These are phyloP conservation scores for Mallotus villosus DNA, from an alignment of 2,797 vertebrate species.

Conservation along the genomic window DNA sequence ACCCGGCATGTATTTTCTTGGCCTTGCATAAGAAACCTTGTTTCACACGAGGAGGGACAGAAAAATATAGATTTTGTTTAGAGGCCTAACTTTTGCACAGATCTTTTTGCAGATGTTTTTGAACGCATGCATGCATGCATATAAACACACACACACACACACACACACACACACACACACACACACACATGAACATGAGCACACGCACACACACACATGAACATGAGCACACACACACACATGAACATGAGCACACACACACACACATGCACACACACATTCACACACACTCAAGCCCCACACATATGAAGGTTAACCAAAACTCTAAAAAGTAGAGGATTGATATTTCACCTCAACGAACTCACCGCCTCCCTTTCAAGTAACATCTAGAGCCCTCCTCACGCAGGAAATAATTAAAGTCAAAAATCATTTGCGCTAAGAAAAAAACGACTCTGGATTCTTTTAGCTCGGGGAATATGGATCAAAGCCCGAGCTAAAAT, in stretches of 20 bases:
- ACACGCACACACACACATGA: not conserved
- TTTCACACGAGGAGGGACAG: slow-evolving; percentile 32
- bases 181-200: too few relatives aligned
- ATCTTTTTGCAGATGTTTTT: too few relatives aligned
- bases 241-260: not conserved
- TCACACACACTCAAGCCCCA: slow-evolving; percentile 16
- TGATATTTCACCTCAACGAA: slow-evolving; percentile 53
- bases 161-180: too few relatives aligned
- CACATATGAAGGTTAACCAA: slow-evolving; percentile 33
- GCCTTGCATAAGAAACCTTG: slow-evolving; percentile 40
- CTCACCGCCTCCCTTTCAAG: slow-evolving; percentile 60
- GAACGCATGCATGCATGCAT: not conserved
- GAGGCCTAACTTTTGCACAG: not conserved
- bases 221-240: not conserved
- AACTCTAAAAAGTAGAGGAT: slow-evolving; percentile 46
- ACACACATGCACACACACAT: slow-evolving; percentile 11
- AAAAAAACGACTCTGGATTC: slow-evolving; percentile 51
- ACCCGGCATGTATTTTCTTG: slow-evolving; percentile 60
- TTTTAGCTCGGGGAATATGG: slow-evolving; percentile 59
- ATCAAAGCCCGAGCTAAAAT: slow-evolving; percentile 73
- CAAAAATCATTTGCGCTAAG: slow-evolving; percentile 59
- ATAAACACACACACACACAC: not conserved
- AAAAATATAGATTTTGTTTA: slow-evolving; percentile 37
- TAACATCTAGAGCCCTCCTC: slow-evolving; percentile 49
- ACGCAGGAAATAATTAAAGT: slow-evolving; percentile 64